Evolutionary conservation across 2,888 invertebrate species (phyloP).

Genomic region (Pterostichus niger): DNA sequence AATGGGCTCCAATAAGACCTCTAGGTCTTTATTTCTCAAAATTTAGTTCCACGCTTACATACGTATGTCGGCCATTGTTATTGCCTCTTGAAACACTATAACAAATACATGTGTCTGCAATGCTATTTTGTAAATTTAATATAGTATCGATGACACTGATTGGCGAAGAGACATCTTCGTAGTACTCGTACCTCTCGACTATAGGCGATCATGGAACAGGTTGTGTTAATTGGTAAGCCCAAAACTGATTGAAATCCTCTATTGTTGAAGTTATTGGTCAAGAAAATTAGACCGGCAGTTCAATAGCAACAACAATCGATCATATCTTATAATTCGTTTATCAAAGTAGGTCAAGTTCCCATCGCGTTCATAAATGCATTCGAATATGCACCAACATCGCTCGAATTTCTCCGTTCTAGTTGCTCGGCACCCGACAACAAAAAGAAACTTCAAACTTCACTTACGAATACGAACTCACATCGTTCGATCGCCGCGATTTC

Average conservation of each 20-base stretch:
- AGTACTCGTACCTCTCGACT: no score
- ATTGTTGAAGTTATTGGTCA: not conserved
- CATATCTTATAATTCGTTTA: constrained; percentile 28
- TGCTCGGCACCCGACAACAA: constrained; percentile 4
- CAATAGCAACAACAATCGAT: constrained; percentile 14
- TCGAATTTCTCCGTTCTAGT: constrained; percentile 50
- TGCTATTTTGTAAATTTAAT: no score
- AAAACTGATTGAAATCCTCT: not conserved
- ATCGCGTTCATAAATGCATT: constrained; percentile 9
- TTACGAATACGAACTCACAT: constrained; percentile 9
- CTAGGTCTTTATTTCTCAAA: no score
- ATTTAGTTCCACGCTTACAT: no score
- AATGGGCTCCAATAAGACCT: no score
- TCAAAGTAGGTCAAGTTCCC: constrained; percentile 40
- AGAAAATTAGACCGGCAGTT: not conserved
- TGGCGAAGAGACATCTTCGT: no score
- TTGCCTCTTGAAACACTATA: no score
- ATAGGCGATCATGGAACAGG: no score
- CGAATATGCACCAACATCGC: constrained; percentile 26
- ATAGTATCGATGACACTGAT: no score
- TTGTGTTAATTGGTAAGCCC: no score
- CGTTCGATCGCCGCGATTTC: constrained; percentile 22
- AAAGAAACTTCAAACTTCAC: constrained; percentile 21
- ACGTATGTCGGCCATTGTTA: no score
- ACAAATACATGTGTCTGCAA: no score